Evolutionary conservation across 2,888 invertebrate species (phyloP), one percentile per base, ranked within the genome.

Genomic region (Sialis lutaria): DNA sequence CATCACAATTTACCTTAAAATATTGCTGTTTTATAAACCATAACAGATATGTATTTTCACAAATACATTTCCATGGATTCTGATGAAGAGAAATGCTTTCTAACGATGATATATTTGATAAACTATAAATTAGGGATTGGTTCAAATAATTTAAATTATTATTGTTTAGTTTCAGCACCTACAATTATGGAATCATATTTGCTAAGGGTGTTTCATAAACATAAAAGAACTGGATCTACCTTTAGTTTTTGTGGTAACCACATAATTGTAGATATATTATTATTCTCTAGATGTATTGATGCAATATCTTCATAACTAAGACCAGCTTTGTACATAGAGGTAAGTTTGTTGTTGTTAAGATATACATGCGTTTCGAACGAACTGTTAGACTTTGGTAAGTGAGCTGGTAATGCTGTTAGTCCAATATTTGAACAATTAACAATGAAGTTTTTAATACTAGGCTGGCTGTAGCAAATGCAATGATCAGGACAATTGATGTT

Each of bases 11-110:
- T 53, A 62, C 62, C 55, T 58, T 53, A 50, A 53, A 54, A 22
- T 55, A 58, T 40, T 58, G 58, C 4, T 55, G 54, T 45, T 66
- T 68, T 13, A 72, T 55, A 53, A 68, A 71, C 35, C 56, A 56
- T 7, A 67, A 60, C 2, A 77, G 61, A 33, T 66, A 60, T n/a
- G 58, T 60, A 0, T 71, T 58, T 0, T 64, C 59, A 56, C 79
- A 79, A 51, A 72, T 67, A 56, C 79, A 79, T 5, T 54, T 56
- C 77, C 76, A 79, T 1, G 74, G 74, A 60, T 79, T 79, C 39
- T 62, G 58, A 37, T 68, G 59, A 8, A 77, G 58, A 6, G 61
- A 61, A 13, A 72, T 46, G 6, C 48, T 55, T 9, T 47, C 54
- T n/a, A 74, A 53, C 3, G 60, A 55, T 1, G 61, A 56, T 0